Base-by-base conservation (phyloP, 2,797 vertebrate species). In the Staurois parvus region DNA sequence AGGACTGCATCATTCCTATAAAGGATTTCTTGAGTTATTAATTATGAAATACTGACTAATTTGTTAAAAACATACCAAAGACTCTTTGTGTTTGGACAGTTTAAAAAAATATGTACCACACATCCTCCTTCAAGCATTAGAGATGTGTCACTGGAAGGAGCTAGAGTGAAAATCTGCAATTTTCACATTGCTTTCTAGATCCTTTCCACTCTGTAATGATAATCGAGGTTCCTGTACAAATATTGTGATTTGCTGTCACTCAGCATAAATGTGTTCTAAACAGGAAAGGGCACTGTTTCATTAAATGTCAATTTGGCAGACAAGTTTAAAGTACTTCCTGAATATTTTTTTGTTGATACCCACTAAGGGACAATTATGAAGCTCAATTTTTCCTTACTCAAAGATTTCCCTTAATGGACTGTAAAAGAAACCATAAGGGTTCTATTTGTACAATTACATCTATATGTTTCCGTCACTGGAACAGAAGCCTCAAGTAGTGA, bases 301-400 rank as follows among this genome's bases (percentile, higher is more conserved):
- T 56, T 72, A 69, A 24, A 26, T 37, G 29, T 34, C 24, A 28
- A n/a, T 78, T 67, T 83, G 74, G 74, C 56, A 72, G 59, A 26
- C 67, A 40, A 66, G 24, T 72, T 29, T 66, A 11, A 80, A 78
- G 75, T 82, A 72, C 66, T 86, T 86, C 80, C 85, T 83, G 68
- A 69, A 68, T 74, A 32, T 83, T 86, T 79, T 86, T 79, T 56
- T 67, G 40, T 72, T 81, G 67, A 78, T 83, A 52, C 73, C 48
- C 81, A 28, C 81, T 45, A 56, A 78, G 80, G 80, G 75, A 83
- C 77, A 73, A 78, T 86, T 86, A 72, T 76, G 56, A 74, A 40
- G 52, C 69, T 78, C 78, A 10, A 64, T 78, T 77, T 86, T 86
- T 78, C 74, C 80, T 83, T 86, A 73, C 64, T 45, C 17, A n/a